phyloP scores from a whole-genome alignment of 2,797 vertebrate species.

The Typhlichthys eigenmanni region DNA sequence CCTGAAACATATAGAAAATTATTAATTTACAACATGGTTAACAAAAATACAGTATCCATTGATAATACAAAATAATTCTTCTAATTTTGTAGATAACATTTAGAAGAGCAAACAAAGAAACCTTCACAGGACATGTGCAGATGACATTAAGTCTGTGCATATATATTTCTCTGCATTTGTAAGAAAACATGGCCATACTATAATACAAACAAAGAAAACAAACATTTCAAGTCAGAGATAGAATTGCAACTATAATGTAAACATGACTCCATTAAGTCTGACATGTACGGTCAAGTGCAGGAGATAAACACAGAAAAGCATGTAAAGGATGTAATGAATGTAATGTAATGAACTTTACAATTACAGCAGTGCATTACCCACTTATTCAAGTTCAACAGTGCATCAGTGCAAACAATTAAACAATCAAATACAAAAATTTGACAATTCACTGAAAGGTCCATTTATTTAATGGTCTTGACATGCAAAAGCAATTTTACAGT shows the following conservation, averaged over 20 bases:
- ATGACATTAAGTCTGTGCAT: neutral
- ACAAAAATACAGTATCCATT: conserved; percentile 1
- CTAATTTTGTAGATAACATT: neutral
- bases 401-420: conserved; percentile 51
- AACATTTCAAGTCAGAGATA: conserved; percentile 26
- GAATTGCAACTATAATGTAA: conserved; percentile 20
- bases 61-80: conserved; percentile 13
- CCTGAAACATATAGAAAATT: no score
- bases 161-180: conserved; percentile 9
- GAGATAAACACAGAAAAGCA: no score
- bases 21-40: no score
- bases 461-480: conserved; percentile 12
- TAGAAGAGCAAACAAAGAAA: no score
- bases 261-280: neutral
- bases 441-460: conserved; percentile 1
- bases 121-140: no score
- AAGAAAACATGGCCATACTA: conserved; percentile 3
- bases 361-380: conserved; percentile 20
- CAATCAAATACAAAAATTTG: conserved; percentile 28
- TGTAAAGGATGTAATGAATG: neutral
- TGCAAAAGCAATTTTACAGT: conserved; percentile 19
- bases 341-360: conserved; percentile 15
- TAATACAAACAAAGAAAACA: neutral
- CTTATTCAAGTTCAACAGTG: conserved; percentile 35
- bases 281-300: no score